These are phyloP conservation scores for Tympanuchus pallidicinctus DNA, from an alignment of 2,113 vertebrate genomes.

Conservation along the genomic window DNA sequence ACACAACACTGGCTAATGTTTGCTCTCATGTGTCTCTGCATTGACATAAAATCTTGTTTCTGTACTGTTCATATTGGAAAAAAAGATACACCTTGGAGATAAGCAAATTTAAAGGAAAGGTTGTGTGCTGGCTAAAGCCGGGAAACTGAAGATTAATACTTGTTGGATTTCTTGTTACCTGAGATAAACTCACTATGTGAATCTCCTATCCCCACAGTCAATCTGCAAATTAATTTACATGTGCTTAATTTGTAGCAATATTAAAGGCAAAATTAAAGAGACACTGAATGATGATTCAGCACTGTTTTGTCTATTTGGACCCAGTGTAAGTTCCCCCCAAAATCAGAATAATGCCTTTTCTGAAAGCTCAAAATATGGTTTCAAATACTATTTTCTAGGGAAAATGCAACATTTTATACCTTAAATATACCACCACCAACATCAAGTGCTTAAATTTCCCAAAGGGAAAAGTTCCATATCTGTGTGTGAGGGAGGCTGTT, in stretches of 20 bases:
- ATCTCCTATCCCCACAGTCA: neutral
- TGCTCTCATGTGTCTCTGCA: neutral
- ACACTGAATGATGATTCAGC: neutral
- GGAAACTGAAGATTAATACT: neutral
- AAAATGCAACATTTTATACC: neutral
- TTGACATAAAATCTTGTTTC: constrained; percentile 43
- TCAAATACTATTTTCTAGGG: neutral
- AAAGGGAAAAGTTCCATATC: neutral
- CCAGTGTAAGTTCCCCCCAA: neutral
- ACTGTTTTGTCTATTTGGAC: neutral
- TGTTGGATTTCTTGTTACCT: neutral
- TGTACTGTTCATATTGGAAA: constrained; percentile 21
- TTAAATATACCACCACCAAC: neutral
- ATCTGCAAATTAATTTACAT: neutral
- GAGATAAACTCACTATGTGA: neutral
- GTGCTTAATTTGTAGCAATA: neutral
- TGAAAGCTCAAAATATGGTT: neutral
- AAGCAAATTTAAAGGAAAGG: neutral
- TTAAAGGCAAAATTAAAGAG: neutral
- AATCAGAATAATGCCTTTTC: neutral
- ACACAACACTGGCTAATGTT: neutral
- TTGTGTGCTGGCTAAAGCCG: neutral
- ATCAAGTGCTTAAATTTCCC: neutral
- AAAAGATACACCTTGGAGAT: constrained; percentile 9
- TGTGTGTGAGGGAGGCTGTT: neutral